These are phyloP conservation scores for Mus musculus DNA, from an alignment of 2,113 vertebrate genomes.

Conservation along the genomic window DNA sequence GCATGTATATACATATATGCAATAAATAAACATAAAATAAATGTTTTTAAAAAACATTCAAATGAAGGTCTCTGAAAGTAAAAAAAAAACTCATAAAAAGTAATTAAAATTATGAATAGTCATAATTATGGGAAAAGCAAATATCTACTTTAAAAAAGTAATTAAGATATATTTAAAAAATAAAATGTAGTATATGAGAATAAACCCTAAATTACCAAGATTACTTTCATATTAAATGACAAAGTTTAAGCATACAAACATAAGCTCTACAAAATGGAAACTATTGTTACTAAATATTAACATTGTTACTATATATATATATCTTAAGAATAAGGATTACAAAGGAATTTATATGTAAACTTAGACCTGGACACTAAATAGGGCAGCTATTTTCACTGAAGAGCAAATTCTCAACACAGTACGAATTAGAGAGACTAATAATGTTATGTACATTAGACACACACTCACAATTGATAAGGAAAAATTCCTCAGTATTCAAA, in stretches of 20 bases:
- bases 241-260: not conserved
- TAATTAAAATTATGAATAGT: constrained; percentile 19
- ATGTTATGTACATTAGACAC: not conserved
- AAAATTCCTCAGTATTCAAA: constrained; percentile 20
- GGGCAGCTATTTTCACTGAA: constrained; percentile 7
- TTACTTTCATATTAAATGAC: not conserved
- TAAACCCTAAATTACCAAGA: constrained; percentile 38
- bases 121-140: not conserved
- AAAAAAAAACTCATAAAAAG: constrained; percentile 36
- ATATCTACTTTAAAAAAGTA: not conserved
- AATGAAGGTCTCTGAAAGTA: not conserved
- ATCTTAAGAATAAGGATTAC: not conserved
- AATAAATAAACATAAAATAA: not conserved
- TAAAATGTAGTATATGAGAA: not conserved
- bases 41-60: not conserved
- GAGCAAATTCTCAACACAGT: not conserved
- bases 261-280: constrained; percentile 19
- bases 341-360: constrained; percentile 30
- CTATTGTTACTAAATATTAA: not conserved
- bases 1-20: not conserved
- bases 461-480: constrained; percentile 6
- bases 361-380: constrained; percentile 23
- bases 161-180: not conserved
- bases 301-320: not conserved
- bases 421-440: not conserved